These are phyloP conservation scores for Acanthococcus lagerstroemiae DNA, from an alignment of 2,888 invertebrate species.

Conservation along the genomic window DNA sequence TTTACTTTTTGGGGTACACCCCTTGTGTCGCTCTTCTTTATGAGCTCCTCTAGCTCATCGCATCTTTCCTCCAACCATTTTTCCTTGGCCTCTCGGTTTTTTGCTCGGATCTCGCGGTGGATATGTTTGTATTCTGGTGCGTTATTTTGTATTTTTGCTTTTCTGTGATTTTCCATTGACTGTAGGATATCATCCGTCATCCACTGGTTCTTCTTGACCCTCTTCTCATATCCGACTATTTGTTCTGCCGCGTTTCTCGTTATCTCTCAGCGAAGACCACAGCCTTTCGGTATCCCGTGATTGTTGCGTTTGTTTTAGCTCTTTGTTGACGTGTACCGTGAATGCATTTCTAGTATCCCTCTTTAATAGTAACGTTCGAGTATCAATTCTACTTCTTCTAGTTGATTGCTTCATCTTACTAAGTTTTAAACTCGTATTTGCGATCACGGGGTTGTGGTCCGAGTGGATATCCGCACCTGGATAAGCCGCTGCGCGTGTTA, in stretches of 20 bases:
- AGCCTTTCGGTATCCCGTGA: too few species aligned
- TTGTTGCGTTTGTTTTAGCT: too few species aligned
- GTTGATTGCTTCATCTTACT: neutral
- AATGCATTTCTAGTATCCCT: neutral
- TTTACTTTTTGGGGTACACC: too few species aligned
- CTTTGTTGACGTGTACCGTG: neutral
- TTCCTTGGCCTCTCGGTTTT: neutral
- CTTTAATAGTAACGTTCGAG: neutral
- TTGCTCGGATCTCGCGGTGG: neutral
- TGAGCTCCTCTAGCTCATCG: too few species aligned
- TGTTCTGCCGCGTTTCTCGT: too few species aligned
- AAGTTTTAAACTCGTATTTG: neutral
- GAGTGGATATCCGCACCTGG: neutral
- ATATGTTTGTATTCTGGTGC: neutral
- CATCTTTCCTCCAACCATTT: neutral
- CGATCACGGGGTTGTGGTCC: neutral
- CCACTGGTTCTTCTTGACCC: neutral
- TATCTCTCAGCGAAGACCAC: too few species aligned
- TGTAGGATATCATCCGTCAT: neutral
- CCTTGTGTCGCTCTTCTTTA: too few species aligned
- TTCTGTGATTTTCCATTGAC: neutral
- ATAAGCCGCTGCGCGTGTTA: neutral
- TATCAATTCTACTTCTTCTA: neutral
- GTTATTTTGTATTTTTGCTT: neutral
- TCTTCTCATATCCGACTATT: neutral